Base-by-base conservation (phyloP, 2,797 vertebrate genomes). In the Enoplosus armatus region DNA sequence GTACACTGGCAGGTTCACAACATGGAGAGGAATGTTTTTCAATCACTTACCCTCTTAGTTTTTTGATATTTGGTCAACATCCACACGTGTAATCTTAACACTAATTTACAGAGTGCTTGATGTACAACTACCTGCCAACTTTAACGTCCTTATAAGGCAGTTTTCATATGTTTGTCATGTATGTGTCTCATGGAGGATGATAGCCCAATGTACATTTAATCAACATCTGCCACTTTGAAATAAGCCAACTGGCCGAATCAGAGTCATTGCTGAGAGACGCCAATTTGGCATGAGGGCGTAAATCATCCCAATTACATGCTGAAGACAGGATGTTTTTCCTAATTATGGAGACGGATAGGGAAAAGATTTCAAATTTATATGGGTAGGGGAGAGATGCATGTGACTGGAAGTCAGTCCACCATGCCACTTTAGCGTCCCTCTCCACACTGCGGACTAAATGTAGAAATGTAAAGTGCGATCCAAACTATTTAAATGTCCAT, bases 251-350 rank as follows among this genome's bases (percentile, higher is more conserved):
- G 90, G 85, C 82, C 70, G 41, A 88, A 88, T 90, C 84, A 61
- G 88, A 90, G 80, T 86, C 87, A 77, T 81, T 86, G 79, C 87
- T 24, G 85, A 71, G 53, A 81, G 79, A 82, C 80, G 89, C 92
- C 92, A 94, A 92, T 50, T 93, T 92, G 93, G 90, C 90, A 88
- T 24, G 75, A 85, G 84, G 79, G 87, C 8, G 82, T 92, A 91
- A 92, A 91, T 93, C 86, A 89, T 92, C 82, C 86, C 90, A 91
- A 93, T 94, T 92, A 92, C 86, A 91, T 51, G 66, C 75, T 80
- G 82, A 91, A 88, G 90, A 91, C 89, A 89, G 90, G 92, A 92
- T 90, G 90, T 91, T 89, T 90, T 85, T 91, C 85, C 88, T 92
- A 92, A 93, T 94, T 92, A 92, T 89, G 81, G 83, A 91, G 90